Evolutionary conservation across 1,140 invertebrate species (phyloP), one percentile per base, ranked within the genome.

Genomic region (Hylaeus anthracinus): DNA sequence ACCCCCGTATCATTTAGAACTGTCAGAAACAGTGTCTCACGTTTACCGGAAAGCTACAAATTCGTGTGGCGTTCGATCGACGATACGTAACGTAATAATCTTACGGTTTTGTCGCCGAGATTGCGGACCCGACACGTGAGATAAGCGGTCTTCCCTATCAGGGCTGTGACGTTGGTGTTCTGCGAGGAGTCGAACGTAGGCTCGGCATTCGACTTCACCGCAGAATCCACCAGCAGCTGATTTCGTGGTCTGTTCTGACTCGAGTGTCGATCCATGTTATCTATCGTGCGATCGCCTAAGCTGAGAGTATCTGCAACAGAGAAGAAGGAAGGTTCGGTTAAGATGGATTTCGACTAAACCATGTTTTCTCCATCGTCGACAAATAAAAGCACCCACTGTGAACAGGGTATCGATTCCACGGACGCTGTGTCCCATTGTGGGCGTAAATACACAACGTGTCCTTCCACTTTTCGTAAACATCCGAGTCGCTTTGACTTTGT

Each of bases 81-180:
- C 10, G 2, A 14, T 2, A 39, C 2, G 4, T 43, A 26, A 4
- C 45, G 41, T 45, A 26, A 26, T 26, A 26, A 26, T 58, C 95
- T 95, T 91, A 97, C 97, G 91, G 96, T 97, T 93, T 96, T 95
- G 89, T 97, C 97, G 39, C 96, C 96, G 74, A 97, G 94, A 91
- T 97, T 96, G 87, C 96, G 95, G 10, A 97, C 96, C 83, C 96
- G 94, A 92, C 97, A 97, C 84, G 96, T 96, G 48, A 97, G 94
- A 90, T 96, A 96, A 56, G 97, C 96, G 15, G 96, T 95, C 92
- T 97, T 97, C 4, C 97, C 97, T 1, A 97, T 95, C 2, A 97
- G 94, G 0, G 96, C 97, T 43, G 97, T 97, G 41, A 97, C 96
- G 90, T 97, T 97, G 86, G 95, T 96, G 5, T 96, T 96, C 75